A percentile compares a stretch with the other conserved stretches of the same genome.
Evolutionary conservation across 2,797 vertebrate genomes (phyloP).

Genomic region (Hyperoplus immaculatus): DNA sequence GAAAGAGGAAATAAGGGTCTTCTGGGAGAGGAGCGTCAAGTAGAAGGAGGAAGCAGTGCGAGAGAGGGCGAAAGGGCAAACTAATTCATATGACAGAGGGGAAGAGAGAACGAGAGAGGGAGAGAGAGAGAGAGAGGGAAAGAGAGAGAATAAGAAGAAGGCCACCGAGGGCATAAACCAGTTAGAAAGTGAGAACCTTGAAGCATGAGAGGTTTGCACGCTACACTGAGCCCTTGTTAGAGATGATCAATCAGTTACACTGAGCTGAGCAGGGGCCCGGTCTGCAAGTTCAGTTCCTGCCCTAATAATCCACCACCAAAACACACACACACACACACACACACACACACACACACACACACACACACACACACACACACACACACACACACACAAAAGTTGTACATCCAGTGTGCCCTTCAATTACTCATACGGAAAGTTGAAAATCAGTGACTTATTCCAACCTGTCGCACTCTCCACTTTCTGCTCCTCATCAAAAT

Average conservation of each 20-base stretch:
- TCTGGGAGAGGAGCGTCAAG: constrained; percentile 17
- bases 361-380: constrained; percentile 36
- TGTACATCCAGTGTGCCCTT: constrained; percentile 32
- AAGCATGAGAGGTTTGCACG: constrained; percentile 57
- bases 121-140: constrained; percentile 1
- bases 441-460: constrained; percentile 55
- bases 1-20: constrained; percentile 28
- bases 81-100: constrained; percentile 15
- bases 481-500: constrained; percentile 33
- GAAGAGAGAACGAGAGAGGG: neutral
- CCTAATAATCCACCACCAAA: constrained; percentile 60
- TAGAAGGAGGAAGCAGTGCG: constrained; percentile 12
- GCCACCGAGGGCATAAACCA: constrained; percentile 41
- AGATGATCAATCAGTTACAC: constrained; percentile 75
- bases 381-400: constrained; percentile 33
- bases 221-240: constrained; percentile 74
- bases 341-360: constrained; percentile 42
- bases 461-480: constrained; percentile 53
- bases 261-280: constrained; percentile 72
- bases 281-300: constrained; percentile 67
- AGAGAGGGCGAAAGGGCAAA: constrained; percentile 37
- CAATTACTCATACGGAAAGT: constrained; percentile 66
- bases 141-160: constrained; percentile 12
- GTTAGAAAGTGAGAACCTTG: constrained; percentile 64
- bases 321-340: constrained; percentile 44